These are phyloP conservation scores for Machaerirhynchus nigripectus DNA, from an alignment of 2,113 vertebrate species.

Conservation along the genomic window DNA sequence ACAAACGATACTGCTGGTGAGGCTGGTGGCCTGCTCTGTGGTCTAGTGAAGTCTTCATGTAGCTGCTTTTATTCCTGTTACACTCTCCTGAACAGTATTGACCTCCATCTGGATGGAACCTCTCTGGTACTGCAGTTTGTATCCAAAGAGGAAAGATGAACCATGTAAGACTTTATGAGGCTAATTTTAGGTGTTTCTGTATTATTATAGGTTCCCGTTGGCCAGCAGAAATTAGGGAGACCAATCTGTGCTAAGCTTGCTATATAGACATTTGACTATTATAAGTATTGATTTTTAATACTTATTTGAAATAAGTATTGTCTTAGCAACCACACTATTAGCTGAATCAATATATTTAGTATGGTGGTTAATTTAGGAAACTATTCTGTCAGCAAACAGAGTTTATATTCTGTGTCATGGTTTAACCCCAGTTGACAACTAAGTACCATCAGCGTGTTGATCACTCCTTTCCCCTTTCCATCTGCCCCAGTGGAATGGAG, in stretches of 20 bases:
- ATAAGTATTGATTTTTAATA: background rate
- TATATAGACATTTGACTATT: background rate
- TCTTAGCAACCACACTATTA: background rate
- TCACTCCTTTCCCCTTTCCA: background rate
- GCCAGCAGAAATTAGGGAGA: background rate
- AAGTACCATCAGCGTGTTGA: rapidly evolving
- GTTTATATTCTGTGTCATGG: background rate
- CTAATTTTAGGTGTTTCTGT: background rate
- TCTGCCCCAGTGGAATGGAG: background rate
- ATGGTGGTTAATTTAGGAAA: background rate
- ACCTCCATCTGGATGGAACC: background rate
- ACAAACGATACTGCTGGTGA: background rate
- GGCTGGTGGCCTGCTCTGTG: background rate
- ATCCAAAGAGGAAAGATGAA: background rate
- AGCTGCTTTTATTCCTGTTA: background rate
- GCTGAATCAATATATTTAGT: background rate
- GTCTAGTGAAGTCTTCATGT: background rate
- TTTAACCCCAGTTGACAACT: background rate
- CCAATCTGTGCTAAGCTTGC: background rate
- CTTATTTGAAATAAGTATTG: background rate
- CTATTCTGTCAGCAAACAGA: background rate
- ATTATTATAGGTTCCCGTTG: background rate
- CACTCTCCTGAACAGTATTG: rapidly evolving
- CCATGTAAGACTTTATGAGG: rapidly evolving
- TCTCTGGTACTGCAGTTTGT: background rate